Base-by-base conservation (phyloP, 2,113 vertebrate species). In the Carassius carassius region DNA sequence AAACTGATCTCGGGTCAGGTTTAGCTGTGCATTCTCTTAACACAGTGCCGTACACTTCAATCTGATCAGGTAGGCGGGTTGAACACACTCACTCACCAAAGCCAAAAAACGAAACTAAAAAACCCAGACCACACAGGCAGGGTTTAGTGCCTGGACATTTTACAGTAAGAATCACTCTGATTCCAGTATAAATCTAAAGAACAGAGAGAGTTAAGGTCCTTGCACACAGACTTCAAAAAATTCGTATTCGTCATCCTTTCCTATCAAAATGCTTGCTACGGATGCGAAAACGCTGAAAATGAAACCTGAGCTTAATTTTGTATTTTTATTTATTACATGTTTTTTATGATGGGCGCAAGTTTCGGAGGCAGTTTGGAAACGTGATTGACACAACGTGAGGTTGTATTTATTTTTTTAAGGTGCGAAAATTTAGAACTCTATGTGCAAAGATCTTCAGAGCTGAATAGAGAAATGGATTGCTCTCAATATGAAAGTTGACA, bases 1-100 rank as follows among this genome's bases (percentile, higher is more conserved):
- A 79, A 87, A 80, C 91, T 89, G 90, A 86, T 72, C 49, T 76
- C 49, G 29, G 82, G 78, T 82, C 78, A 82, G 78, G 41, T 74
- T 56, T 25, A 81, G 54, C 72, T 78, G 78, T 86, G 85, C 85
- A 47, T 88, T 88, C 21, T 51, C 16, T 41, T 29, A 29, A 84
- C 56, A 56, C 80, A 82, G 78, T 86, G 85, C 87, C 81, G 78
- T 78, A 84, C 14, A 63, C 81, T 72, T 81, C 69, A 81, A 74
- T 62, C 70, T 77, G 78, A 77, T 86, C 88, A 79, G 83, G 17
- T 73, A 17, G 60, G 41, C 87, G 51, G 69, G 7, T 69, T 82
- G 67, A 80, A 67, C 41, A 72, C 60, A 51, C 21, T 49, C 49
- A 13, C 82, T 67, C 77, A 44, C 86, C 69, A 82, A 84, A 89